Evolutionary conservation across 1,140 invertebrate genomes (phyloP), one percentile per base, ranked within the genome.

Genomic region (Odontomachus brunneus): DNA sequence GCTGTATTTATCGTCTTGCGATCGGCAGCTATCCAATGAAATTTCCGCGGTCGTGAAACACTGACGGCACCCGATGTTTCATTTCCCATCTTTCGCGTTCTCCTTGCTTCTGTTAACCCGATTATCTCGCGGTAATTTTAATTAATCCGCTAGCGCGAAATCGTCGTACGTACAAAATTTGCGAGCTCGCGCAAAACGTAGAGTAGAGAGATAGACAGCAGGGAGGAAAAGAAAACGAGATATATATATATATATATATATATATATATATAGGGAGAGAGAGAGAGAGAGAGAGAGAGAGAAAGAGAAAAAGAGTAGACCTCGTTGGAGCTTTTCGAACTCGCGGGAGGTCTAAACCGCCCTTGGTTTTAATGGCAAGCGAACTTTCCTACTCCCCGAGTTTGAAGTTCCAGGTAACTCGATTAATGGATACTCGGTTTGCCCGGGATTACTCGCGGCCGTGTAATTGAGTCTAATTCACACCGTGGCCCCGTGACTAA

Each of bases 401-500:
- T 88, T 88, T 88, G 83, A 88, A 88, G 87, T 88, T 88, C 60
- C 59, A 60, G 83, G 63, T 88, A 88, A 88, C 87, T 88, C 87
- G 87, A 88, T 88, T 87, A 88, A 88, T 85, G 86, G 87, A 85
- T 88, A 85, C 86, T 88, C 86, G 71, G 87, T 88, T 85, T 88
- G 86, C 87, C 74, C 75, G 75, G 86, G 87, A 84, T 88, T 88
- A 88, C 86, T 88, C 83, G 86, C 55, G 86, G 76, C 83, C 71
- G 83, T 88, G 87, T 88, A 88, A 88, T 88, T 88, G 87, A 88
- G 76, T 85, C 87, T 85, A 84, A 88, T 88, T 88, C 86, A 88
- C 86, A 88, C 85, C 63, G 82, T 84, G 82, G 84, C 83, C 86
- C 85, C 76, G 76, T 82, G 83, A 88, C 76, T 82, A 84, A 85